Evolutionary conservation across 1,140 invertebrate species (phyloP).

Genomic region (Varroa destructor): DNA sequence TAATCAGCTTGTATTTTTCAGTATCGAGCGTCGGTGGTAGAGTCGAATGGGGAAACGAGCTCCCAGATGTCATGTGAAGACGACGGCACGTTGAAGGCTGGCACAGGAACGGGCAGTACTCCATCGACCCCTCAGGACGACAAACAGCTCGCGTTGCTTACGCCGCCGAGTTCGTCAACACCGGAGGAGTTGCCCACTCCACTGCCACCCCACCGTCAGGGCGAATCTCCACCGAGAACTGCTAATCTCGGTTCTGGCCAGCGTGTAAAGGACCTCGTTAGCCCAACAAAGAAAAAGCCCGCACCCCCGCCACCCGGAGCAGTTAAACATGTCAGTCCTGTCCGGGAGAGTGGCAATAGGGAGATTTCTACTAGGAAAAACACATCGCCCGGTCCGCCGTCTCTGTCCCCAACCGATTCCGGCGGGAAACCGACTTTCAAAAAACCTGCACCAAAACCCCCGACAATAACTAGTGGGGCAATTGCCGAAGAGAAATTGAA

Average conservation of each 20-base stretch:
- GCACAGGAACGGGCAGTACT: neutral
- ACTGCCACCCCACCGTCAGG: conserved; percentile 1
- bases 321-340: too few species aligned
- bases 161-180: conserved; percentile 16
- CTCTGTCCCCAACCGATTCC: too few species aligned
- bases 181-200: conserved; percentile 17
- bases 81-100: conserved; percentile 6
- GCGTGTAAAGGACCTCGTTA: neutral
- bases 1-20: neutral
- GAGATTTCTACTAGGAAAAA: too few species aligned
- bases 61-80: conserved; percentile 25
- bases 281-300: conserved; percentile 23
- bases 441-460: conserved; percentile 33
- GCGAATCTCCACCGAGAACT: neutral
- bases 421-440: conserved; percentile 27
- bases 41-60: conserved; percentile 7
- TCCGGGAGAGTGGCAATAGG: too few species aligned
- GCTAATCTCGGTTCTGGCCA: neutral
- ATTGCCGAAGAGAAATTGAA: too few species aligned
- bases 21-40: conserved; percentile 18
- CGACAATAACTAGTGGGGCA: neutral
- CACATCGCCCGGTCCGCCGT: too few species aligned
- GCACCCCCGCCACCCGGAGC: conserved; percentile 8
- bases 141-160: conserved; percentile 11
- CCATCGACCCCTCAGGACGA: conserved; percentile 26